Conservation (phyloP, 2,113 vertebrate genomes). For the Pyrgilauda ruficollis region DNA sequence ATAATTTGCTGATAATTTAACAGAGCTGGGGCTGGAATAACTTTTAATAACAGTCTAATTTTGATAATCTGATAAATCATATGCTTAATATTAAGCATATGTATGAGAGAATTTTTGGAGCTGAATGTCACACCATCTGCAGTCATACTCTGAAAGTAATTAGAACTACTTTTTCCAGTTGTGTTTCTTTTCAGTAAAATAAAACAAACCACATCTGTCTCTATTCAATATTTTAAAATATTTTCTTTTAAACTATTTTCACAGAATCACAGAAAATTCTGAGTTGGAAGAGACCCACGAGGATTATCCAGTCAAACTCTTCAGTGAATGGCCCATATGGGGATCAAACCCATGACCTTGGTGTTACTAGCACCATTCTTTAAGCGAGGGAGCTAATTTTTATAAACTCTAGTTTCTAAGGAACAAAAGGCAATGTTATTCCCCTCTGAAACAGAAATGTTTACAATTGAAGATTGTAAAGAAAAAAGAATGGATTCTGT, state of each 20-base stretch:
- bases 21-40: not conserved
- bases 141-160: not conserved
- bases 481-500: not conserved
- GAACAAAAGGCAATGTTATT: not conserved
- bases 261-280: not conserved
- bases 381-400: not conserved
- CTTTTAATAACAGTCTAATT: not conserved
- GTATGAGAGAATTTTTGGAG: not conserved
- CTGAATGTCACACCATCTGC: not conserved
- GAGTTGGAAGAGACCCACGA: not conserved
- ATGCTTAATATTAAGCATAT: not conserved
- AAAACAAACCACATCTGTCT: not conserved
- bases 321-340: not conserved
- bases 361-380: not conserved
- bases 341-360: not conserved
- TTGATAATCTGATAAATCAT: not conserved
- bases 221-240: not conserved
- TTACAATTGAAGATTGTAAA: not conserved
- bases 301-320: not conserved
- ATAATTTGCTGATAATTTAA: not conserved
- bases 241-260: not conserved
- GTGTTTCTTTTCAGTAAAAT: not conserved
- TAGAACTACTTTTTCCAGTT: not conserved
- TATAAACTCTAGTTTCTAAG: not conserved
- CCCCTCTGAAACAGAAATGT: not conserved